Evolutionary conservation across 2,113 vertebrate species (phyloP), one percentile per base, ranked within the genome.

Genomic region (Tauraco erythrolophus): DNA sequence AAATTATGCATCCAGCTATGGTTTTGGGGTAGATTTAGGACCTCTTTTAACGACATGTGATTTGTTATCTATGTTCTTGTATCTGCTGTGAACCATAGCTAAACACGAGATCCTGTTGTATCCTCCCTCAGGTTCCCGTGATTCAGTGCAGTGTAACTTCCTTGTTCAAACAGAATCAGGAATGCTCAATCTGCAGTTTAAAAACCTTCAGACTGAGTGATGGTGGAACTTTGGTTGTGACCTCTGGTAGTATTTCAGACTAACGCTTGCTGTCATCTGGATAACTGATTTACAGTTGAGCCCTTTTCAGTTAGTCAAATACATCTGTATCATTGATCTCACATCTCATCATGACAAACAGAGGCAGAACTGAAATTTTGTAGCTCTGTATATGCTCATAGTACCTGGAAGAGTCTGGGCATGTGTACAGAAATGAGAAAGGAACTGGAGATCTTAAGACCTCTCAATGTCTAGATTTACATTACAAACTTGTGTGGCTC

Each of bases 31-130:
- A 43, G 41, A 54, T 83, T 61, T 41, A 71, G 31, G n/a, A 48
- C 41, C 31, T 61, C 46, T 58, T 68, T 54, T 72, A 62, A 41
- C 11, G 9, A 8, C 19, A 2, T 14, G 5, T 69, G n/a, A 12
- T 72, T 90, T 84, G 19, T 79, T 91, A 56, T 66, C 33, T 31
- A 0, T 41, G 7, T 90, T 92, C 28, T 65, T 10, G 1, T 81
- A 74, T 65, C 45, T 2, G 2, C 14, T 77, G 16, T 64, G 58
- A 90, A 31, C 35, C 37, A 25, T 9, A 74, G 48, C 10, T 77
- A 69, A 80, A 46, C 25, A 51, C 11, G 31, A 77, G 43, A 41
- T 56, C 7, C 33, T 51, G 0, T 60, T 0, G 0, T 61, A 22
- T 76, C 28, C 4, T 87, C 11, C 11, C 19, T 72, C 33, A 81